Percentiles rank a stretch among this genome's conserved stretches.
Conservation (phyloP, 2,113 vertebrate species). For the Myiozetetes cayanensis region DNA sequence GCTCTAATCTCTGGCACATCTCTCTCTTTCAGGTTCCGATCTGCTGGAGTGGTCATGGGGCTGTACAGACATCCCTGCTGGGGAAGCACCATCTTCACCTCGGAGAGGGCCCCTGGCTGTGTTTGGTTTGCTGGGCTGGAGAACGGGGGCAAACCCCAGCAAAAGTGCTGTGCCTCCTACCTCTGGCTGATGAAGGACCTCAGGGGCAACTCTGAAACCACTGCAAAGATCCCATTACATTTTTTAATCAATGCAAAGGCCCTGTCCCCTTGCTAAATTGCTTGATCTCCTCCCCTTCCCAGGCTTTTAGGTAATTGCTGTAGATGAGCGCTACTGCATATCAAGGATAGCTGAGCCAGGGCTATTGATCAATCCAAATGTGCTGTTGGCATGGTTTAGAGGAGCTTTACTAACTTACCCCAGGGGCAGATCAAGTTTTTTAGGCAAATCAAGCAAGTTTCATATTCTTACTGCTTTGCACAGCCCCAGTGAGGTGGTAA, state of each 20-base stretch:
- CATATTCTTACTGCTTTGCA: neutral
- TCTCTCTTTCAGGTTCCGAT: neutral
- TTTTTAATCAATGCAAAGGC: constrained; percentile 51
- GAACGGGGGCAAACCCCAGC: neutral
- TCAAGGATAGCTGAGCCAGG: constrained; percentile 22
- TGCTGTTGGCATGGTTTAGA: constrained; percentile 32
- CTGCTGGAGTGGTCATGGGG: rapidly evolving
- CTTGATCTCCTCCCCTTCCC: constrained; percentile 43
- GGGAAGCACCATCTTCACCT: neutral
- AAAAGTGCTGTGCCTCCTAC: neutral
- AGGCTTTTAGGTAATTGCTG: constrained; percentile 60
- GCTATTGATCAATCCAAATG: constrained; percentile 55
- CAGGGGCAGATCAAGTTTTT: constrained; percentile 9
- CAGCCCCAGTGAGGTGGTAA: neutral
- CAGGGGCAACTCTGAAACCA: neutral
- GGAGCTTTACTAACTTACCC: constrained; percentile 22
- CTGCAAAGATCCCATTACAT: neutral
- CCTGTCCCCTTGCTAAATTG: constrained; percentile 29
- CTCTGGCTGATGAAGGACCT: neutral
- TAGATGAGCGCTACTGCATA: neutral
- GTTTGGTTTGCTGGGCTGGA: neutral
- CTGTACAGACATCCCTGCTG: neutral
- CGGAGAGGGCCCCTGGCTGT: neutral
- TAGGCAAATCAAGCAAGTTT: neutral
- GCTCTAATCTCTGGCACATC: neutral